Conservation (phyloP, 2,888 invertebrate genomes). For the Drosophila pseudotakahashii region DNA sequence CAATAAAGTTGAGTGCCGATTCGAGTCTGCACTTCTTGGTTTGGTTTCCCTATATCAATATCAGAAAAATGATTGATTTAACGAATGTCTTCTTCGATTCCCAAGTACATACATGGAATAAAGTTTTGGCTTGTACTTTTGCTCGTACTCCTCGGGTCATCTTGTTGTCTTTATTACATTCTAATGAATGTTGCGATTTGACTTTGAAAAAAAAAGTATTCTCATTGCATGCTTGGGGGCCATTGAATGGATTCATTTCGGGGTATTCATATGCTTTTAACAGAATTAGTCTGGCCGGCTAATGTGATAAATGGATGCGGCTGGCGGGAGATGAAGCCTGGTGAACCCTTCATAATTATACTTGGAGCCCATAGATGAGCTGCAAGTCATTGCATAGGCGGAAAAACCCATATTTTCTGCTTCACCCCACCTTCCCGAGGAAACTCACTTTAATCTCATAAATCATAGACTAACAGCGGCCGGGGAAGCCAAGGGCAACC, state of each 20-base stretch:
- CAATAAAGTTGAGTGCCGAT: conserved; percentile 74
- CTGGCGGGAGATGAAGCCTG: conserved; percentile 1
- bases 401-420: conserved; percentile 28
- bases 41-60: background rate
- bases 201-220: conserved; percentile 24
- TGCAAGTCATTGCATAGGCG: conserved; percentile 45
- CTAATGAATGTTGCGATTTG: conserved; percentile 51
- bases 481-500: conserved; percentile 15
- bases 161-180: conserved; percentile 46
- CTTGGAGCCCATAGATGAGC: conserved; percentile 30
- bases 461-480: conserved; percentile 56
- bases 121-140: background rate
- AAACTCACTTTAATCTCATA: conserved; percentile 67
- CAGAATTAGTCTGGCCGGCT: conserved; percentile 63
- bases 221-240: conserved; percentile 44
- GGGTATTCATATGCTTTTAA: conserved; percentile 56
- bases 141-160: conserved; percentile 7
- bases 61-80: conserved; percentile 13
- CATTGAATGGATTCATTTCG: conserved; percentile 45
- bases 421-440: background rate
- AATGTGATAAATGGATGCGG: conserved; percentile 67
- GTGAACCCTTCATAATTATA: conserved; percentile 51
- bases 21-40: background rate
- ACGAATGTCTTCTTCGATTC: conserved; percentile 1
- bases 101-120: background rate